Base-by-base conservation (phyloP, 1,140 invertebrate species). In the Nomia melanderi region DNA sequence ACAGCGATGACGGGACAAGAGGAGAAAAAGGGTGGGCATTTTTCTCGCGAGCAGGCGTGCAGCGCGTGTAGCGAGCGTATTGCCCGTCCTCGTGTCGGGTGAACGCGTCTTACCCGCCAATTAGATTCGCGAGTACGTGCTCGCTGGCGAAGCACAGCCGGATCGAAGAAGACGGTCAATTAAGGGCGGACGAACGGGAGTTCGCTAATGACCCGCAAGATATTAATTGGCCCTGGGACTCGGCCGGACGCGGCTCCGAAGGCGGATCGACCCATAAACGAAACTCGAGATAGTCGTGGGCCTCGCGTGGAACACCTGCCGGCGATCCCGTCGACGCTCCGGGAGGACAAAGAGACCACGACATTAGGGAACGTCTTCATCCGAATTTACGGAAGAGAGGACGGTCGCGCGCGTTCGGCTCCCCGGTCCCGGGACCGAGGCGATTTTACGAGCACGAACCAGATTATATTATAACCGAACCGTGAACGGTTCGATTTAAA, bases 221-320 rank as follows among this genome's bases (percentile, higher is more conserved):
- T 89, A 88, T 83, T 84, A 82, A 89, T 89, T 86, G 78, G 78
- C 73, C 78, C 73, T 65, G 56, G 59, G 71, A 75, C 59, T 54
- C 36, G 53, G 39, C 31, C 64, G 76, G 59, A 64, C 53, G 59
- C 60, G 36, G 23, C 41, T 50, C 53, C 76, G 76, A 60, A 73
- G 33, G 60, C 57, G 64, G 53, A 76, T 72, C 75, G 75, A 63
- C 75, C 36, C 44, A 54, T 63, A 71, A 77, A 77, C 66, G 67
- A 77, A 77, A 77, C 50, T 71, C 75, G 75, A 63, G 75, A 70
- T 72, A 62, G 75, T 63, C 67, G 66, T 60, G 75, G 65, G 41
- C 41, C 41, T 77, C 66, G 57, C 57, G 67, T 72, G 56, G 66
- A 70, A 53, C 75, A 70, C 66, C 75, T 70, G 75, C 67, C 75